Base-by-base conservation (phyloP, 1,140 invertebrate species). In the Trigoniulus corallinus region DNA sequence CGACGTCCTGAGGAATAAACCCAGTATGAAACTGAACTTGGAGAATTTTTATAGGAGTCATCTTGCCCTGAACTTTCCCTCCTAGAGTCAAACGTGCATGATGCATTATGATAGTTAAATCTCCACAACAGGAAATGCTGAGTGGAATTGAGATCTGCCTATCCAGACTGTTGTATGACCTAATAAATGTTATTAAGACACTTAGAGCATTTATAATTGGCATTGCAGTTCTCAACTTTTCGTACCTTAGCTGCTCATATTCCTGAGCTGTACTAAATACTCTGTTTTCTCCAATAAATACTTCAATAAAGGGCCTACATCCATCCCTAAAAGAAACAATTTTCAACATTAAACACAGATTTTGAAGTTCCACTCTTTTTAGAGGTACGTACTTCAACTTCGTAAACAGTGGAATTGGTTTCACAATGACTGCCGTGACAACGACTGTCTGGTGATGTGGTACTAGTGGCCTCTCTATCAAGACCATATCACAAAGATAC, bases 321-420 rank as follows among this genome's bases (percentile, higher is more conserved):
- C 92, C 92, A 72, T 93, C 92, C 51, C 85, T 83, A 58, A 42
- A 57, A 55, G 46, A 58, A 44, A 18, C 44, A 15, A 13, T 23
- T 22, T n/a, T n/a, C n/a, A n/a, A 21, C 40, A 22, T 15, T 50
- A 20, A 3, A 42, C 26, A 24, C 21, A 7, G 4, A 49, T 15
- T 25, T 23, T 47, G 40, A 21, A 24, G 23, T 22, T n/a, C 21
- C 7, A 50, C 22, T 7, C 23, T 15, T 7, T 50, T 46, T 22
- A 10, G 15, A 25, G 52, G 12, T 57, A 22, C 58, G 65, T 60
- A 82, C 81, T 76, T 82, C 24, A 84, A 77, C 76, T 88, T 86
- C 2, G 88, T 96, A 67, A 94, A 95, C 1, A 89, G 66, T 18
- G 91, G 91, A 37, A 94, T 80, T 3, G 89, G 89, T 57, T 84